Percentiles rank a stretch among this genome's conserved stretches.
These are phyloP conservation scores for Limnephilus auricula DNA, from an alignment of 2,888 invertebrate species.

Conservation along the genomic window DNA sequence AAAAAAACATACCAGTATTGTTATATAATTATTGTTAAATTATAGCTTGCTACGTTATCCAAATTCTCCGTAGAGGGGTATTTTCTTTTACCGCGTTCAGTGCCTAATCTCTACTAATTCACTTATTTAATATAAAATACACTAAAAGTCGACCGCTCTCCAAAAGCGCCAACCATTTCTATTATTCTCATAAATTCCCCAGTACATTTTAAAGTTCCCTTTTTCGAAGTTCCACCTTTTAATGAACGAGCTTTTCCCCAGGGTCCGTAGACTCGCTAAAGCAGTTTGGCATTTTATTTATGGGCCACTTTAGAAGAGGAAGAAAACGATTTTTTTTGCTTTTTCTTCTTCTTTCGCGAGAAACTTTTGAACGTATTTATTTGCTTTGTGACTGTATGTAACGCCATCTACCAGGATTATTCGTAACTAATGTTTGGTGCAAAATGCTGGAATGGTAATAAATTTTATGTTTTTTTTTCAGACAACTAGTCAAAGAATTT, in stretches of 20 bases:
- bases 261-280: slow-evolving; percentile 54
- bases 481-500: no score
- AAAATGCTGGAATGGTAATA: neutral
- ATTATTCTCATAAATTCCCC: neutral
- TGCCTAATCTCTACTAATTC: neutral
- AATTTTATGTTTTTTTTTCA: neutral
- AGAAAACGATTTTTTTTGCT: slow-evolving; percentile 56
- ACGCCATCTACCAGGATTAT: slow-evolving; percentile 46
- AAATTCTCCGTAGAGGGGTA: neutral
- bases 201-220: neutral
- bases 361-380: slow-evolving; percentile 51
- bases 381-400: slow-evolving; percentile 45
- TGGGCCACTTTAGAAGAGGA: slow-evolving; percentile 60
- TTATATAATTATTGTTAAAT: neutral
- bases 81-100: slow-evolving; percentile 40
- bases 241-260: slow-evolving; percentile 34
- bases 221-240: neutral
- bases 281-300: slow-evolving; percentile 61
- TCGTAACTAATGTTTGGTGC: slow-evolving; percentile 42
- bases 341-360: slow-evolving; percentile 19
- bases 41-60: slow-evolving; percentile 27
- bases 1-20: no score
- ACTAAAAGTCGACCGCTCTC: neutral
- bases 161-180: neutral
- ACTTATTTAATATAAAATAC: neutral